Percentiles rank a stretch among this genome's conserved stretches.
Conservation (phyloP, 2,888 invertebrate species). For the Allacma fusca region DNA sequence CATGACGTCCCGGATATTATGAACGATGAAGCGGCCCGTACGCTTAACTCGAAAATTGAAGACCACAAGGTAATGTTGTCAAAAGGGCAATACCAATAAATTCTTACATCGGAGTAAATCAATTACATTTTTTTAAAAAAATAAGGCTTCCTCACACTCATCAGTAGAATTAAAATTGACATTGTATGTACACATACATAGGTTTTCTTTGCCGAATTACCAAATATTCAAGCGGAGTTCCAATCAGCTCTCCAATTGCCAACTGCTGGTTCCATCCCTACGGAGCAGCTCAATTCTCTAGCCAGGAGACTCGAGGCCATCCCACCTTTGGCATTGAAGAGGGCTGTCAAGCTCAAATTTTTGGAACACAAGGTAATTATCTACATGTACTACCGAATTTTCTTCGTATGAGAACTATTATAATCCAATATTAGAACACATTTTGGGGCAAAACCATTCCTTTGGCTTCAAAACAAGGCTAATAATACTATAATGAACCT, state of each 20-base stretch:
- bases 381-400: too few relatives aligned
- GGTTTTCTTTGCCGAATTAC: constrained; percentile 85
- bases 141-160: too few relatives aligned
- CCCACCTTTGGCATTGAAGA: constrained; percentile 78
- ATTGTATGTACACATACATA: constrained; percentile 59
- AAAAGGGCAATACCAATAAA: too few relatives aligned
- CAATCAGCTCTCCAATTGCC: constrained; percentile 76
- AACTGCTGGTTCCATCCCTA: constrained; percentile 75
- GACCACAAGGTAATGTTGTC: constrained; percentile 75
- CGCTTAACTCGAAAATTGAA: constrained; percentile 86
- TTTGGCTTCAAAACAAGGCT: too few relatives aligned
- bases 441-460: too few relatives aligned
- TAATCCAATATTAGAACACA: too few relatives aligned
- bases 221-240: constrained; percentile 80
- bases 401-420: too few relatives aligned
- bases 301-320: constrained; percentile 78
- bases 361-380: constrained; percentile 79
- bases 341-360: constrained; percentile 86
- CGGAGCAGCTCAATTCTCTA: constrained; percentile 83
- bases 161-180: background rate
- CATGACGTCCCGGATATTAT: constrained; percentile 84
- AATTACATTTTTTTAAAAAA: too few relatives aligned
- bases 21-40: constrained; percentile 87
- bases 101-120: too few relatives aligned
- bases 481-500: too few relatives aligned